phyloP scores from a whole-genome alignment of 2,797 vertebrate genomes.

The Schizopygopsis pylzovi region DNA sequence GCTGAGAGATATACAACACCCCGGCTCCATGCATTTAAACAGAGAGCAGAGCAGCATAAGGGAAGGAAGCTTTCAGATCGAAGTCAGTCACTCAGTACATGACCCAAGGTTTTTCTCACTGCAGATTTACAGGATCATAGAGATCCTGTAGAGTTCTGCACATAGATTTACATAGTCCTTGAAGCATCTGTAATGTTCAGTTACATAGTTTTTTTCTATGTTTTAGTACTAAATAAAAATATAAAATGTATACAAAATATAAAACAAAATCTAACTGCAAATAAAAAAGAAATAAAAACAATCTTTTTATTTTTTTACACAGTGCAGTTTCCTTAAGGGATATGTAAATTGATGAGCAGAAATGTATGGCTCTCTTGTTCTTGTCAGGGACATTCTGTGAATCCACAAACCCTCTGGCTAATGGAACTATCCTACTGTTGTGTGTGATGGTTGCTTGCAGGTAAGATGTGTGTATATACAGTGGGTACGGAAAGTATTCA shows the following conservation, averaged over 20 bases:
- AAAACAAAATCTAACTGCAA: not conserved
- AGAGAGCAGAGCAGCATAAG: conserved; percentile 18
- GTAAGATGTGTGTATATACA: not conserved
- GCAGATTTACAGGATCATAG: conserved; percentile 60
- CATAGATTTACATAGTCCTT: not conserved
- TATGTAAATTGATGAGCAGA: not conserved
- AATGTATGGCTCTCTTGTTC: not conserved
- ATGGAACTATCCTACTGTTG: conserved; percentile 12
- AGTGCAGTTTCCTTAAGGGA: too few relatives aligned
- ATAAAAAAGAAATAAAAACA: too few relatives aligned
- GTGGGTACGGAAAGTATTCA: too few relatives aligned
- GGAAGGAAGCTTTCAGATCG: conserved; percentile 59
- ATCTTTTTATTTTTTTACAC: too few relatives aligned
- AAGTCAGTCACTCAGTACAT: conserved; percentile 53
- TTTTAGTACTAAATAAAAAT: not conserved
- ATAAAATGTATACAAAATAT: not conserved
- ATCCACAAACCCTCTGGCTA: not conserved
- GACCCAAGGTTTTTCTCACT: conserved; percentile 50
- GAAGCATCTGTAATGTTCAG: not conserved
- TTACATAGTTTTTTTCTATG: not conserved
- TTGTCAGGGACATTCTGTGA: not conserved
- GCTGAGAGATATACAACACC: conserved; percentile 57
- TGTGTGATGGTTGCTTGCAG: not conserved
- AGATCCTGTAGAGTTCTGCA: not conserved
- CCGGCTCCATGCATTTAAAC: conserved; percentile 38